These are phyloP conservation scores for Gonioctena quinquepunctata DNA, from an alignment of 1,140 invertebrate genomes.

Conservation along the genomic window DNA sequence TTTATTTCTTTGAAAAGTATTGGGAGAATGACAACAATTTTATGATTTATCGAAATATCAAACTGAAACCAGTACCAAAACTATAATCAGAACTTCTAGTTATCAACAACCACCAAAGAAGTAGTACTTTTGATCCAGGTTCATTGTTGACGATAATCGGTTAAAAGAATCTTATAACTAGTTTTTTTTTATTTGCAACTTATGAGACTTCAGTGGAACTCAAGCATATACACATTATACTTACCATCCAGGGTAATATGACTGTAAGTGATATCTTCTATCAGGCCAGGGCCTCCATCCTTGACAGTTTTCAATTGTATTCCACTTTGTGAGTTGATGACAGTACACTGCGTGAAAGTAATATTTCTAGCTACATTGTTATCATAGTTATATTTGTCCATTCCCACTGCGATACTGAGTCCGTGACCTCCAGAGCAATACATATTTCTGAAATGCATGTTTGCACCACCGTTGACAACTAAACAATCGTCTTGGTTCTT, in stretches of 20 bases:
- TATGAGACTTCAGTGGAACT: too few relatives aligned
- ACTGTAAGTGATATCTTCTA: background rate
- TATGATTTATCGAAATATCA: too few relatives aligned
- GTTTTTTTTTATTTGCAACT: too few relatives aligned
- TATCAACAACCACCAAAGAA: too few relatives aligned
- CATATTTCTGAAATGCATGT: background rate
- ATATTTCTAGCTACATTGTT: background rate
- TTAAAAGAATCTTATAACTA: too few relatives aligned
- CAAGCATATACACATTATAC: too few relatives aligned
- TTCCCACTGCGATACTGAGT: background rate
- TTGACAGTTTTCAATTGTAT: constrained; percentile 2
- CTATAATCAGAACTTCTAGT: too few relatives aligned
- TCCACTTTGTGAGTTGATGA: background rate
- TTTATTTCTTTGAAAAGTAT: too few relatives aligned
- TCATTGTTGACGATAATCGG: too few relatives aligned
- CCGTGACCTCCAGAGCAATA: background rate
- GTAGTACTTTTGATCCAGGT: too few relatives aligned
- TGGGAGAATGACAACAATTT: too few relatives aligned
- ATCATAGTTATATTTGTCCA: background rate
- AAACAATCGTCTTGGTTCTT: constrained; percentile 10
- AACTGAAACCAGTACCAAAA: too few relatives aligned
- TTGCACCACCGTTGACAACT: background rate
- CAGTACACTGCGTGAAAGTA: background rate
- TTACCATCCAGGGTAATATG: background rate
- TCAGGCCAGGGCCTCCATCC: background rate